These are phyloP conservation scores for Peromyscus californicus DNA, from an alignment of 2,113 vertebrate species.

Conservation along the genomic window DNA sequence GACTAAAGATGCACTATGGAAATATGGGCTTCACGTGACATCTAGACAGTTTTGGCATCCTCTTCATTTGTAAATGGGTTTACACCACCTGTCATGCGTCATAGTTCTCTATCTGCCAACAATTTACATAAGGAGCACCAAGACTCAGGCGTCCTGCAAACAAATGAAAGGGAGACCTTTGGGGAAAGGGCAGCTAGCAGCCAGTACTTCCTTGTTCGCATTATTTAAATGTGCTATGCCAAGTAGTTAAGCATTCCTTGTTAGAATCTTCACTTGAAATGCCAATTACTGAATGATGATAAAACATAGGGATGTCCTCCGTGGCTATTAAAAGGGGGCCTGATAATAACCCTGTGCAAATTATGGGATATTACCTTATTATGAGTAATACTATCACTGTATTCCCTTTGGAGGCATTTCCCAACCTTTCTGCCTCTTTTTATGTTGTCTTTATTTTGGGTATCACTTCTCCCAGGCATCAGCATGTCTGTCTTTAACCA, in stretches of 20 bases:
- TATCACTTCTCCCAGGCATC: background rate
- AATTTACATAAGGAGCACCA: background rate
- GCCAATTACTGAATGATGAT: background rate
- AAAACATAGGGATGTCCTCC: background rate
- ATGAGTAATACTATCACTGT: background rate
- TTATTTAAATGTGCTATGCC: background rate
- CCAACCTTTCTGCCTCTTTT: background rate
- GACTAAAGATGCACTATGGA: background rate
- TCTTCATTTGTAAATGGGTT: background rate
- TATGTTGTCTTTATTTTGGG: background rate
- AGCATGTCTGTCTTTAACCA: background rate
- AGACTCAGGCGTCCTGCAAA: background rate
- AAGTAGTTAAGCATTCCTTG: background rate
- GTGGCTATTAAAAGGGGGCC: background rate
- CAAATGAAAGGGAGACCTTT: background rate
- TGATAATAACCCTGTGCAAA: background rate
- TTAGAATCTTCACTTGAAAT: slow-evolving; percentile 11
- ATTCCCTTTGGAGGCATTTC: background rate
- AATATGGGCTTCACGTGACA: background rate
- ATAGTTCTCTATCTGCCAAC: background rate
- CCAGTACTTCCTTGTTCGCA: background rate
- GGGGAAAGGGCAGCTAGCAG: background rate
- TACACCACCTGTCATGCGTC: background rate
- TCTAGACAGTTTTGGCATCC: background rate
- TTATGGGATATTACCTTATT: background rate